A percentile compares a stretch with the other conserved stretches of the same genome.
phyloP scores from a whole-genome alignment of 2,113 vertebrate species.

The Nycticebus coucang region DNA sequence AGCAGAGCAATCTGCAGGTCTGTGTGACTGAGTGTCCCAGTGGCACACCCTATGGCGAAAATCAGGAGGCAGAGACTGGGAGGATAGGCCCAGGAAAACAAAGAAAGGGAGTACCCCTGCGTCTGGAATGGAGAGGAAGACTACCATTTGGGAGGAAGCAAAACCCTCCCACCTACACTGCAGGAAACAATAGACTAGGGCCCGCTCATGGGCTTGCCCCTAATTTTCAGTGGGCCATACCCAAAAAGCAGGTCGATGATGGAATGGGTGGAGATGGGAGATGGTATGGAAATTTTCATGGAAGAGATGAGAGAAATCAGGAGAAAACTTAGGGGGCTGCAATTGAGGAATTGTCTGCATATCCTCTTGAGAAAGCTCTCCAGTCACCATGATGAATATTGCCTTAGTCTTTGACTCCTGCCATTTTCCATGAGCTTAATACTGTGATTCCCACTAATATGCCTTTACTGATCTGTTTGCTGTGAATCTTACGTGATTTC shows the following conservation, averaged over 20 bases:
- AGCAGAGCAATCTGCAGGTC: slow-evolving; percentile 32
- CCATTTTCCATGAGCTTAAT: slow-evolving; percentile 59
- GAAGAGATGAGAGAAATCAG: slow-evolving; percentile 78
- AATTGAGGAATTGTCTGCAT: slow-evolving; percentile 72
- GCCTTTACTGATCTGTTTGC: slow-evolving; percentile 57
- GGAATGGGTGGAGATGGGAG: slow-evolving; percentile 75
- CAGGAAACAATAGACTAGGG: slow-evolving; percentile 62
- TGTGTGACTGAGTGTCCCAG: not conserved
- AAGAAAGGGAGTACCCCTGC: slow-evolving; percentile 72
- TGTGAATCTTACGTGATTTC: slow-evolving; percentile 67
- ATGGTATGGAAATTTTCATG: slow-evolving; percentile 79
- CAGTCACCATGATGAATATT: slow-evolving; percentile 76
- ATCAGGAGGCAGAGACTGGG: not conserved
- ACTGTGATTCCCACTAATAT: slow-evolving; percentile 64
- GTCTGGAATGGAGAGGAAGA: slow-evolving; percentile 72
- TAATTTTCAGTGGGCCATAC: slow-evolving; percentile 74
- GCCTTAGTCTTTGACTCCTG: slow-evolving; percentile 76
- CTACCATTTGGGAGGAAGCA: slow-evolving; percentile 66
- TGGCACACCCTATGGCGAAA: not conserved
- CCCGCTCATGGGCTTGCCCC: slow-evolving; percentile 70
- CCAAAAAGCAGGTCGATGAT: slow-evolving; percentile 74
- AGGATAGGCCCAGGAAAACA: slow-evolving; percentile 71
- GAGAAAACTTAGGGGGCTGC: slow-evolving; percentile 77
- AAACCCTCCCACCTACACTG: slow-evolving; percentile 56
- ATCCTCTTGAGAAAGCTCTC: slow-evolving; percentile 72